Conservation (phyloP, 2,888 invertebrate genomes). For the Notocelia uddmanniana region DNA sequence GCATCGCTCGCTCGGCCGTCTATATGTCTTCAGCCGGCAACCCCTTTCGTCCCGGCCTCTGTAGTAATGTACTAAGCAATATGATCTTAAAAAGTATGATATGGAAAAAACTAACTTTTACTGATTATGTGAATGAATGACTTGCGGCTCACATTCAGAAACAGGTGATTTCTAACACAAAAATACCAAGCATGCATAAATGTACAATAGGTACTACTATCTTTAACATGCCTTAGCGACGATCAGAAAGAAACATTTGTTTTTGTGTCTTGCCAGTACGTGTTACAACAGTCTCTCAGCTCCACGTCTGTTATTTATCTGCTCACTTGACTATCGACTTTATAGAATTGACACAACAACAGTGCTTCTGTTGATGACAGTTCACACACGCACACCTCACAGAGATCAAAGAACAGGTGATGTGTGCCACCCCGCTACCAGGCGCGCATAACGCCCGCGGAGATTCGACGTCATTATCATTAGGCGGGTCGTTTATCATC, state of each 20-base stretch:
- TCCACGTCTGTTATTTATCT: neutral
- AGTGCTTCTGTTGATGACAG: slow-evolving; percentile 19
- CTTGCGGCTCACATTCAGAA: no score
- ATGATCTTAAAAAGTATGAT: no score
- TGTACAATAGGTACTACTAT: slow-evolving; percentile 48
- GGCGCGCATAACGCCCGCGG: slow-evolving; percentile 59
- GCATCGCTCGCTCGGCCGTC: no score
- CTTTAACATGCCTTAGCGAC: slow-evolving; percentile 8
- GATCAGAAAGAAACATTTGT: slow-evolving; percentile 30
- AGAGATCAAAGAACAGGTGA: slow-evolving; percentile 67
- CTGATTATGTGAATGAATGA: no score
- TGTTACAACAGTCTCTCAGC: neutral
- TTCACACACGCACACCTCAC: slow-evolving; percentile 35
- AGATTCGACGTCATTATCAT: slow-evolving; percentile 58
- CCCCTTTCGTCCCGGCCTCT: no score
- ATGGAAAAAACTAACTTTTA: no score
- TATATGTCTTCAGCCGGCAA: no score
- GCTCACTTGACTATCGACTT: neutral
- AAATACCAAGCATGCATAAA: slow-evolving; percentile 59
- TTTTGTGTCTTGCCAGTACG: neutral
- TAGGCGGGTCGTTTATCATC: slow-evolving; percentile 56
- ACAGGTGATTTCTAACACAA: slow-evolving; percentile 61
- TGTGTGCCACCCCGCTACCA: slow-evolving; percentile 63
- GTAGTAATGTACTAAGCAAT: no score
- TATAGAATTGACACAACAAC: neutral